These are phyloP conservation scores for Cordilura impudica DNA, from an alignment of 2,888 invertebrate genomes.

Conservation along the genomic window DNA sequence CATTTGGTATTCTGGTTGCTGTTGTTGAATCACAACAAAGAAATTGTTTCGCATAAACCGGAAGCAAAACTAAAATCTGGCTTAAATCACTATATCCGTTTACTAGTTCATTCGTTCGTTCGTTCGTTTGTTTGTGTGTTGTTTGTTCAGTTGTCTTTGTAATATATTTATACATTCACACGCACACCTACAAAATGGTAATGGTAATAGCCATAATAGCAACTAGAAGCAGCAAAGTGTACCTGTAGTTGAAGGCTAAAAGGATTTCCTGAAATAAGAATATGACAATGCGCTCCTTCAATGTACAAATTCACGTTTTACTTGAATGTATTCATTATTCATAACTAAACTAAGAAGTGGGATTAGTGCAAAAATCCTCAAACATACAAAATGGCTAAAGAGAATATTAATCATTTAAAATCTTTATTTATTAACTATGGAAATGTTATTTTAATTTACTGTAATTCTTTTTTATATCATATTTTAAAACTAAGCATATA, in stretches of 20 bases:
- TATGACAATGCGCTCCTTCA: constrained; percentile 46
- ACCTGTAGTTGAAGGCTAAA: constrained; percentile 61
- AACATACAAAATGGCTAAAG: too few relatives aligned
- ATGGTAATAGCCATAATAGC: not conserved
- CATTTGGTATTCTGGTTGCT: not conserved
- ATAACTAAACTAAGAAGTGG: too few relatives aligned
- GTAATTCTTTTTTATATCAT: too few relatives aligned
- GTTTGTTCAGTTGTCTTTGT: constrained; percentile 27
- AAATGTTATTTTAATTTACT: too few relatives aligned
- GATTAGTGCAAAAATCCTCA: too few relatives aligned
- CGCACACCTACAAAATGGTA: not conserved
- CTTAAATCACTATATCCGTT: constrained; percentile 58
- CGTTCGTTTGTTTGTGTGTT: constrained; percentile 15
- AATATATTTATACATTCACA: not conserved
- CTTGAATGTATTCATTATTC: too few relatives aligned
- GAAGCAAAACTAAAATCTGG: constrained; percentile 42
- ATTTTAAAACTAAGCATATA: too few relatives aligned
- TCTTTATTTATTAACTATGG: too few relatives aligned
- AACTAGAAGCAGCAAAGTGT: constrained; percentile 6
- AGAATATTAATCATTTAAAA: too few relatives aligned
- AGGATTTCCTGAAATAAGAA: constrained; percentile 59
- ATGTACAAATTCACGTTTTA: not conserved
- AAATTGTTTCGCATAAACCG: constrained; percentile 39
- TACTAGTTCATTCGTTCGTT: constrained; percentile 44
- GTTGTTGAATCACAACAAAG: constrained; percentile 33